Evolutionary conservation across 2,888 invertebrate genomes (phyloP), one percentile per base, ranked within the genome.

Genomic region (Drosophila mayaguana): DNA sequence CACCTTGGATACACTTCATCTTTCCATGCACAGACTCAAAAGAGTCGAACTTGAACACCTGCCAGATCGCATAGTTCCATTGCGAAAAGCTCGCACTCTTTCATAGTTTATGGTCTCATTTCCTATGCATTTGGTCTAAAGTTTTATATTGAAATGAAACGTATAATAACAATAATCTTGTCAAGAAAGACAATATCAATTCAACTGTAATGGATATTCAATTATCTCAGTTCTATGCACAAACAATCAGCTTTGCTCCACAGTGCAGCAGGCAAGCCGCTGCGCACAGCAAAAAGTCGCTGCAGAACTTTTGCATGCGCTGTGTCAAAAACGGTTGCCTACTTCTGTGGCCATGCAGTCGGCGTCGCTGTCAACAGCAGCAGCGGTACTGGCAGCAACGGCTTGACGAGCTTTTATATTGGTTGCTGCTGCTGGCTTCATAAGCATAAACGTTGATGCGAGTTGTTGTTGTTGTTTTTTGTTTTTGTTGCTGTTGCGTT

Each of bases 281-380:
- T 62, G 67, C 68, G 50, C 38, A 45, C 20, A 55, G 60, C 63
- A 71, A 43, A 71, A 66, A 75, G 59, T 66, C 75, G 56, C 40
- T 51, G 56, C 69, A 55, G 40, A 71, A 63, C 22, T 55, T 66
- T 71, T 54, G 42, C 55, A 34, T 46, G 34, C 48, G 54, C 42
- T 48, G 72, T 67, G 64, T 53, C 57, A 56, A 78, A 74, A 78
- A 74, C 34, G 71, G 75, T 78, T 78, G 78, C 78, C 78, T 78
- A 78, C 74, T 68, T 78, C 54, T 74, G 70, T 20, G 78, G 70
- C 46, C 66, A 45, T 42, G 48, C 66, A 55, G 60, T 60, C 40
- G 34, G 43, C 68, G 34, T 56, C 70, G 56, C 56, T 68, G 70
- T 56, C 59, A 63, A 12, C 59, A 64, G 75, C 75, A 60, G 55